Percentiles rank a stretch among this genome's conserved stretches.
These are phyloP conservation scores for Caradrina kadenii DNA, from an alignment of 2,888 invertebrate genomes.

Conservation along the genomic window DNA sequence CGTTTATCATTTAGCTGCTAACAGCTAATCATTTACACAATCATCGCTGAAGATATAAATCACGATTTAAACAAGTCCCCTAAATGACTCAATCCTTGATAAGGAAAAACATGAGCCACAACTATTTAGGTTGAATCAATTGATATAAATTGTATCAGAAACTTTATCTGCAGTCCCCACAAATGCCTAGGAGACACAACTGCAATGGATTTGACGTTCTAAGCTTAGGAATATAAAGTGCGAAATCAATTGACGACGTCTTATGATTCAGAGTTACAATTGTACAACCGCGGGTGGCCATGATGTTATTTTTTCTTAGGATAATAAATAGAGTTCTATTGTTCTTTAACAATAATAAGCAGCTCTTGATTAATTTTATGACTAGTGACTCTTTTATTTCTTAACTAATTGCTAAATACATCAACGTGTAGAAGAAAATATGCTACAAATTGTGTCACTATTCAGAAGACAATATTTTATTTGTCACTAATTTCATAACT, in stretches of 20 bases:
- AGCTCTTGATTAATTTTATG: slow-evolving; percentile 10
- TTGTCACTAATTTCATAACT: no score
- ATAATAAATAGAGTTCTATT: slow-evolving; percentile 28
- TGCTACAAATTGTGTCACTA: no score
- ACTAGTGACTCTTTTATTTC: slow-evolving; percentile 2
- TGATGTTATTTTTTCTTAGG: background rate
- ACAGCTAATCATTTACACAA: slow-evolving; percentile 26
- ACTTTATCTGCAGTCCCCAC: slow-evolving; percentile 10
- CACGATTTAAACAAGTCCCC: slow-evolving; percentile 5
- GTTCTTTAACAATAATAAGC: slow-evolving; percentile 30
- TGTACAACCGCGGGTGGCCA: background rate
- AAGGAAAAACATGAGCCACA: slow-evolving; percentile 9
- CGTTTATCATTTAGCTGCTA: slow-evolving; percentile 33
- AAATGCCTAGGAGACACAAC: background rate
- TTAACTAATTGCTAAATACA: background rate
- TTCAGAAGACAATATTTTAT: slow-evolving; percentile 7
- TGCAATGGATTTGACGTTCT: slow-evolving; percentile 4
- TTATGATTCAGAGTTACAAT: slow-evolving; percentile 25
- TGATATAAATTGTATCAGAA: slow-evolving; percentile 31
- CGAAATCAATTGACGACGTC: background rate
- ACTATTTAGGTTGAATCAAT: slow-evolving; percentile 43
- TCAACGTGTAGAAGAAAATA: background rate
- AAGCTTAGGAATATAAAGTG: background rate
- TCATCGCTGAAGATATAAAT: slow-evolving; percentile 38
- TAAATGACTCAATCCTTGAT: slow-evolving; percentile 29